phyloP scores from a whole-genome alignment of 2,113 vertebrate species.

The Clarias gariepinus region DNA sequence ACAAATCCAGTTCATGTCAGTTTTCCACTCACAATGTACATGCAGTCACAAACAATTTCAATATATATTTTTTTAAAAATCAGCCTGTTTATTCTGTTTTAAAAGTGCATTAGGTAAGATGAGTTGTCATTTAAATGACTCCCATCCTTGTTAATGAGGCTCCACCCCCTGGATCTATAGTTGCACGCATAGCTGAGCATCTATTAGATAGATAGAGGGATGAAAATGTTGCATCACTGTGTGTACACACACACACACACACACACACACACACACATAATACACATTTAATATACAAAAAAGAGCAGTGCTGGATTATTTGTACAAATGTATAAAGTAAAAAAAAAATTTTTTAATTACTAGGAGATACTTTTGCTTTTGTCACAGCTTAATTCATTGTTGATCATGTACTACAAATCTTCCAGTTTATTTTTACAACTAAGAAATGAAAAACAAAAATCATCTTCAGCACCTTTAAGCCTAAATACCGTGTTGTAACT shows the following conservation, averaged over 20 bases:
- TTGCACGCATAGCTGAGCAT: not conserved
- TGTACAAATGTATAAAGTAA: too few relatives aligned
- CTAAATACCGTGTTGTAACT: slow-evolving; percentile 55
- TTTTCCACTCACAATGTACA: not conserved
- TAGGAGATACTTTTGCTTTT: not conserved
- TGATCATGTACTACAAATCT: not conserved
- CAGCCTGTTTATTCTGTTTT: not conserved
- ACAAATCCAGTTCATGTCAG: not conserved
- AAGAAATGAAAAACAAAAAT: not conserved
- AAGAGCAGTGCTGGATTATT: too few relatives aligned
- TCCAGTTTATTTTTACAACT: not conserved
- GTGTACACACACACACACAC: too few relatives aligned
- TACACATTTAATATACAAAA: too few relatives aligned
- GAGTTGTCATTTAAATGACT: not conserved
- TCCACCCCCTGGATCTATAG: not conserved
- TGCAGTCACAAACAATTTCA: not conserved
- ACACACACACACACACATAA: too few relatives aligned
- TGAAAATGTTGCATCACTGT: too few relatives aligned
- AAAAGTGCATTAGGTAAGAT: not conserved
- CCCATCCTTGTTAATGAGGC: not conserved
- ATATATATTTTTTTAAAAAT: too few relatives aligned
- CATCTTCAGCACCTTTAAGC: not conserved
- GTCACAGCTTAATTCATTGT: not conserved
- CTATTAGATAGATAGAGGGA: not conserved
- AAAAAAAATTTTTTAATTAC: too few relatives aligned